Evolutionary conservation across 1,140 invertebrate species (phyloP), one percentile per base, ranked within the genome.

Genomic region (Linepithema humile): DNA sequence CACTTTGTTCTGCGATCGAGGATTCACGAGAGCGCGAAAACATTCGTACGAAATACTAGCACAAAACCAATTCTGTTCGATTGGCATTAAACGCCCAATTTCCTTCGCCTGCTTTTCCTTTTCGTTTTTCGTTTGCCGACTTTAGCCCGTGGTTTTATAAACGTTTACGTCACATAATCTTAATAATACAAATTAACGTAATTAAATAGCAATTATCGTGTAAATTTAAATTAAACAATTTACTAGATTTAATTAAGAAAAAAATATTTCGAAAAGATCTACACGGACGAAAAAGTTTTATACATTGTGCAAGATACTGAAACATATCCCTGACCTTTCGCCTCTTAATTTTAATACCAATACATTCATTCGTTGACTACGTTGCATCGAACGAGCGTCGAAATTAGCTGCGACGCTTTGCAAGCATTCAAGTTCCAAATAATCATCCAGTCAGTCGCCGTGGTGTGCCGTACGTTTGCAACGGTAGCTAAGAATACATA

Each of bases 11-110:
- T 26, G 53, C 50, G 62, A 86, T 85, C 70, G 15, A 40, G 53
- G 35, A 20, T 9, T 72, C 60, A 77, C 73, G 26, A 7, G 62
- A 83, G 86, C 86, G 91, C 88, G 90, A 92, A 92, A 93, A 92
- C 88, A 90, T 91, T 92, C 90, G 89, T 89, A 86, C 85, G 90
- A 91, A 91, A 90, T 88, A 87, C 35, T 67, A 45, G 17, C 7
- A 45, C 26, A 26, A 38, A 72, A 64, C 40, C 15, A 23, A 60
- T 45, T 38, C n/a, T 43, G 23, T 35, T 6, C 20, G 10, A 72
- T 73, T 80, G 4, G 7, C 29, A 12, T 69, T 38, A 59, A 29
- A 55, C 64, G 45, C 1, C n/a, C 23, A 53, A 38, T 78, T 67
- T 78, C 10, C 60, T 38, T 26, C 15, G 2, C 29, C 2, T 17